These are phyloP conservation scores for Heterotilapia buettikoferi DNA, from an alignment of 2,113 vertebrate genomes.

Conservation along the genomic window DNA sequence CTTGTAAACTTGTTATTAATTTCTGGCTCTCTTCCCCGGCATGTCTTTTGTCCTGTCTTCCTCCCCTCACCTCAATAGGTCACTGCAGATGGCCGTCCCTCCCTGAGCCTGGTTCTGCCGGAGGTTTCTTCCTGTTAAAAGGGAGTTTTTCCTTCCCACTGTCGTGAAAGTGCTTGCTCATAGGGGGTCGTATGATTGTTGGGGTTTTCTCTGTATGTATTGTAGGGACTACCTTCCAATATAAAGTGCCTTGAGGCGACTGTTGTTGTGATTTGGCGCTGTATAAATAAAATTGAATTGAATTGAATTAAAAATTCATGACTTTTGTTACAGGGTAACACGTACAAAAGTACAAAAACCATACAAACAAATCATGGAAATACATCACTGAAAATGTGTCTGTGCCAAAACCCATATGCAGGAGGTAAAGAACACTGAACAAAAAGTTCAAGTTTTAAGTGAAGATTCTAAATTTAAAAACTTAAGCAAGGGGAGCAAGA, in stretches of 20 bases:
- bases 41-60: accelerated
- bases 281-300: background rate
- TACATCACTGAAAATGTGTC: accelerated
- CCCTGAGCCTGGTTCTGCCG: background rate
- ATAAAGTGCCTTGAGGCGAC: background rate
- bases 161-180: accelerated
- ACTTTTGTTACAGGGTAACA: background rate
- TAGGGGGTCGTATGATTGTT: background rate
- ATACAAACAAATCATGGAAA: background rate
- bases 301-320: background rate
- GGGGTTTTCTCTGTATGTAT: background rate
- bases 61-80: background rate
- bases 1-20: background rate
- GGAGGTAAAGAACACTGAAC: background rate
- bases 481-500: background rate
- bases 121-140: background rate
- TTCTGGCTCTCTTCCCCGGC: accelerated
- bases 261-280: background rate
- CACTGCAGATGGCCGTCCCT: background rate
- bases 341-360: accelerated
- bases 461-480: background rate
- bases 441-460: background rate
- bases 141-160: background rate
- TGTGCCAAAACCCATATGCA: background rate
- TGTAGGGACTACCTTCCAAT: accelerated